Evolutionary conservation across 2,113 vertebrate species (phyloP), one percentile per base, ranked within the genome.

Genomic region (Cynopterus brachyotis): DNA sequence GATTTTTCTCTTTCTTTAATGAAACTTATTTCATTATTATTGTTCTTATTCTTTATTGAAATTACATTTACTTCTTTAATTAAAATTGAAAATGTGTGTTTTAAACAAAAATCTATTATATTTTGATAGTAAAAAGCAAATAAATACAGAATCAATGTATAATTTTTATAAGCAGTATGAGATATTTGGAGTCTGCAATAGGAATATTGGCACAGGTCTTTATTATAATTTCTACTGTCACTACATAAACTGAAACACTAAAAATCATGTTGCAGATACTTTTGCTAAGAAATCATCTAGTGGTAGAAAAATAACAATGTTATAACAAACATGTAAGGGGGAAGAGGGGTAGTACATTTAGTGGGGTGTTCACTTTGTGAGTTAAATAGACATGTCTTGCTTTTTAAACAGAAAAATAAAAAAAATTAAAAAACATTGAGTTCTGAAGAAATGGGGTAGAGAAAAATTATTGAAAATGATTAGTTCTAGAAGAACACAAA

Each of bases 321-420:
- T 50, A 50, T 50, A 50, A 50, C 5, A 50, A 50, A 50, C 50
- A 50, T 5, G 15, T 50, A 50, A 50, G 50, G 15, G 50, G 50
- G 50, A 50, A 50, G 15, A 47, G 0, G 50, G 50, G 50, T 50
- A 16, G 2, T 50, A 16, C 15, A 50, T 50, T 50, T 50, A 16
- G 50, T 50, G 3, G 50, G 50, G 50, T 50, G 15, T 16, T 50
- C 50, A 50, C 50, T 50, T 50, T 50, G 50, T 50, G 50, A 50
- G 50, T 50, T 50, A 50, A 50, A 50, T 16, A 50, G 50, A 50
- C 32, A 35, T 15, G 32, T 93, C 75, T 91, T 93, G 28, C 11
- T 69, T 96, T 89, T 73, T 81, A 12, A 69, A 95, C 13, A 62
- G 59, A 85, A 72, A 84, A 84, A 37, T 50, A 1, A 87, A 94